Evolutionary conservation across 2,888 invertebrate genomes (phyloP).

Genomic region (Trichopoda pennipes): DNA sequence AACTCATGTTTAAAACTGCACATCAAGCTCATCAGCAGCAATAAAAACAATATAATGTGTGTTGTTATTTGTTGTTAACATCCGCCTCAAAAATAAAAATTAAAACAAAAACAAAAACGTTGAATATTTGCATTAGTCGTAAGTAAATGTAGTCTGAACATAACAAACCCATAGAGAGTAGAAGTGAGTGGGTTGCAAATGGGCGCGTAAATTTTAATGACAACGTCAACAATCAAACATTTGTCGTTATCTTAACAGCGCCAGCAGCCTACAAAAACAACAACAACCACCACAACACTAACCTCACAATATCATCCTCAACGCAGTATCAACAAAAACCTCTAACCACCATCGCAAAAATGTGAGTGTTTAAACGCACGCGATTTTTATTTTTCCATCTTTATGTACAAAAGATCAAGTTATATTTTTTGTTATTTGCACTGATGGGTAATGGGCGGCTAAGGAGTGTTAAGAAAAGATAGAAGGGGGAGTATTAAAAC

Average conservation of each 20-base stretch:
- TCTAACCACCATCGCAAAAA: conserved; percentile 70
- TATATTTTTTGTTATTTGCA: conserved; percentile 8
- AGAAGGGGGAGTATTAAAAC: conserved; percentile 13
- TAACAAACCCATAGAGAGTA: conserved; percentile 66
- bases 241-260: conserved; percentile 46
- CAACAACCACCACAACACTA: conserved; percentile 48
- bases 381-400: conserved; percentile 49
- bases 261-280: conserved; percentile 7
- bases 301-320: conserved; percentile 54
- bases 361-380: conserved; percentile 49
- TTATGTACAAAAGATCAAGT: conserved; percentile 57
- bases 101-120: conserved; percentile 64
- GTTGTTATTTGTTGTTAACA: conserved; percentile 69
- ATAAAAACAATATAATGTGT: conserved; percentile 65
- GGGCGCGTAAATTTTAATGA: conserved; percentile 75
- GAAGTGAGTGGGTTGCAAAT: conserved; percentile 78
- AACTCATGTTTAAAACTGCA: conserved; percentile 59
- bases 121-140: conserved; percentile 28
- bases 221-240: conserved; percentile 65
- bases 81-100: conserved; percentile 73
- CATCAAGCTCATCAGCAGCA: conserved; percentile 64
- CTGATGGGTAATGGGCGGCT: conserved; percentile 3
- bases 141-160: conserved; percentile 25
- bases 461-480: conserved; percentile 6
- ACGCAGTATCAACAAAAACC: conserved; percentile 67